Conservation (phyloP, 2,113 vertebrate species). For the Cyanocitta stelleri region DNA sequence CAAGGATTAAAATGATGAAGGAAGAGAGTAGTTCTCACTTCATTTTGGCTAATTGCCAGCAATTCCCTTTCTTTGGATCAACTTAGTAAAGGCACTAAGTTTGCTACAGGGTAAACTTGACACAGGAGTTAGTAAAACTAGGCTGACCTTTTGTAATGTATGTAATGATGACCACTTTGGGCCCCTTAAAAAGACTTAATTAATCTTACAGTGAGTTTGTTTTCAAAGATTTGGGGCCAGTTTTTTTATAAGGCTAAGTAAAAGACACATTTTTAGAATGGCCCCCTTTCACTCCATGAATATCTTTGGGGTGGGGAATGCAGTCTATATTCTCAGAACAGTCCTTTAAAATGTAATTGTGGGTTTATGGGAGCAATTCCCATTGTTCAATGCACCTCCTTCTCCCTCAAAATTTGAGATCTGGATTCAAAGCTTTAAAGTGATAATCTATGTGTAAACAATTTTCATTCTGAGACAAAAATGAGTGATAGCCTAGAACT, state of each 20-base stretch:
- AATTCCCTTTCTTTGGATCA: neutral
- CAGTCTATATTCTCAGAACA: neutral
- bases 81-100: neutral
- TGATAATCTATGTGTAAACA: rapidly evolving
- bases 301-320: neutral
- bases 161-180: neutral
- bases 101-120: conserved; percentile 10
- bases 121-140: neutral
- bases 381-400: neutral
- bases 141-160: neutral
- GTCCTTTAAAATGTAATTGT: neutral
- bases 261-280: neutral
- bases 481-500: neutral
- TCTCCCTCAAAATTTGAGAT: neutral
- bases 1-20: conserved; percentile 57
- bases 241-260: neutral
- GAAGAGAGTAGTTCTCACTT: conserved; percentile 30
- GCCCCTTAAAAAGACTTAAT: neutral
- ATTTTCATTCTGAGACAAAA: neutral
- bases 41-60: conserved; percentile 13
- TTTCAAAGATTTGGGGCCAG: neutral
- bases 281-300: neutral
- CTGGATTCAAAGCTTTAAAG: neutral
- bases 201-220: neutral
- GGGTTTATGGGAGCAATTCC: neutral